phyloP scores from a whole-genome alignment of 2,113 vertebrate species.

The Conger conger region DNA sequence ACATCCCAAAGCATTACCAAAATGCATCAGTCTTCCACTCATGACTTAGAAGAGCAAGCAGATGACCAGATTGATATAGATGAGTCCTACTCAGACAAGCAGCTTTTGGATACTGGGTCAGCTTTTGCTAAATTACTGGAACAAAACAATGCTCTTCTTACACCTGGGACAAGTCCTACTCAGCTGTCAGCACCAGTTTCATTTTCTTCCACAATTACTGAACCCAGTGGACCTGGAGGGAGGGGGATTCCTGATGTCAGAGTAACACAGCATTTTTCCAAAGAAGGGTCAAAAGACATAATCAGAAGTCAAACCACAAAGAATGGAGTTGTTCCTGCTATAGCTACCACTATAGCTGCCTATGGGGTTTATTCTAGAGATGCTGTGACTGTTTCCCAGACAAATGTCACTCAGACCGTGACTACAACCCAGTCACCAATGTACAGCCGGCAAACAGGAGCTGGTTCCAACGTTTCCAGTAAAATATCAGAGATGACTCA shows the following conservation, averaged over 20 bases:
- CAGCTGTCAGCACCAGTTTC: constrained; percentile 86
- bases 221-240: constrained; percentile 57
- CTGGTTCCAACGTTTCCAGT: constrained; percentile 70
- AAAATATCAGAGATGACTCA: constrained; percentile 76
- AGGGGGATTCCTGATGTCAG: constrained; percentile 80
- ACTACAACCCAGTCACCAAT: constrained; percentile 62
- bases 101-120: constrained; percentile 81
- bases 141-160: constrained; percentile 77
- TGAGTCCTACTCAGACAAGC: constrained; percentile 73
- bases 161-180: constrained; percentile 93
- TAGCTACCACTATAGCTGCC: constrained; percentile 59
- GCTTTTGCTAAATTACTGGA: constrained; percentile 77
- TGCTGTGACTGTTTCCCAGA: constrained; percentile 61
- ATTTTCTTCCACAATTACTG: constrained; percentile 67
- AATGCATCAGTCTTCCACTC: constrained; percentile 72
- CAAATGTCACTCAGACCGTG: constrained; percentile 63
- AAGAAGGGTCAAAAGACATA: constrained; percentile 81
- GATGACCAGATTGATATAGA: constrained; percentile 72
- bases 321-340: constrained; percentile 54
- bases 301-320: constrained; percentile 78
- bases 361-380: constrained; percentile 44
- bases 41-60: constrained; percentile 68
- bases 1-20: constrained; percentile 77
- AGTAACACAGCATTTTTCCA: constrained; percentile 88
- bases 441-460: constrained; percentile 58